Conservation (phyloP, 2,797 vertebrate genomes). For the Gymnocypris eckloni region DNA sequence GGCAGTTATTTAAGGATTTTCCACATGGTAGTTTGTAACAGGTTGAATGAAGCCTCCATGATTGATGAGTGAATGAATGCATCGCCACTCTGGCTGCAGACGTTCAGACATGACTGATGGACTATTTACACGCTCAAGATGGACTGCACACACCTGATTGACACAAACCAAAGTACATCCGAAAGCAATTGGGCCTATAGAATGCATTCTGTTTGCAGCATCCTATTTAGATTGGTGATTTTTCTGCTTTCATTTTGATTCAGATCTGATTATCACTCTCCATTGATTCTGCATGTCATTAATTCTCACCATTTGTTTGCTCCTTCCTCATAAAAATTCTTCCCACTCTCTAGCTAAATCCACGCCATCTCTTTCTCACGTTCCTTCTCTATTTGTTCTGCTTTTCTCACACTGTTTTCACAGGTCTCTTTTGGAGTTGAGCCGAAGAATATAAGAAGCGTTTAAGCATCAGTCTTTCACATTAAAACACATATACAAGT, state of each 20-base stretch:
- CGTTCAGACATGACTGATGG: too few species aligned
- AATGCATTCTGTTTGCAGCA: neutral
- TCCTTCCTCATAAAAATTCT: neutral
- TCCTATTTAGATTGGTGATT: neutral
- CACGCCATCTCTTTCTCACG: neutral
- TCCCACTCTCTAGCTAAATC: neutral
- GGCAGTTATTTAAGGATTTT: too few species aligned
- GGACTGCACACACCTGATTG: too few species aligned
- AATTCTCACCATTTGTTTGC: neutral
- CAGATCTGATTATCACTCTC: neutral
- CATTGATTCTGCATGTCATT: constrained; percentile 4
- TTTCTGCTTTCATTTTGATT: neutral
- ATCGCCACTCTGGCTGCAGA: neutral
- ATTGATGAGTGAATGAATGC: constrained; percentile 14
- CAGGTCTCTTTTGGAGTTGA: neutral
- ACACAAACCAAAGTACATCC: neutral
- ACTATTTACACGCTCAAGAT: too few species aligned
- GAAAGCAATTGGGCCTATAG: neutral
- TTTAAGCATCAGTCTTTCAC: neutral
- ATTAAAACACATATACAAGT: neutral
- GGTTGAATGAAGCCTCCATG: neutral
- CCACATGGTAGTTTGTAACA: neutral
- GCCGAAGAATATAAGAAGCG: neutral
- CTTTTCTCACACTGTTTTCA: neutral
- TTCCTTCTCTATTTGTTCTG: neutral